phyloP scores from a whole-genome alignment of 1,140 invertebrate species.

The Sitophilus oryzae region DNA sequence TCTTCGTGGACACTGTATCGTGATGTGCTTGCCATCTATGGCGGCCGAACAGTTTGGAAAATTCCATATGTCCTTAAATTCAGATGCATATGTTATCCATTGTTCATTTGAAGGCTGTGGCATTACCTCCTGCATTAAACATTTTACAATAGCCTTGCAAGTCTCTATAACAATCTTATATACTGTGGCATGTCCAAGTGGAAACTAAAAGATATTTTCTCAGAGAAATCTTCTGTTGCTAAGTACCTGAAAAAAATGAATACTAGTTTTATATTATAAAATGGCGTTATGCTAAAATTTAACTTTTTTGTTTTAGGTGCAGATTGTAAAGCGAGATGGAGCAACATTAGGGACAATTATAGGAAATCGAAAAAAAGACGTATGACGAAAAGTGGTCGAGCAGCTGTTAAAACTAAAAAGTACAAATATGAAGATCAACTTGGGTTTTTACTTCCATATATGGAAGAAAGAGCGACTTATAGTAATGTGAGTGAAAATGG shows the following conservation, averaged over 20 bases:
- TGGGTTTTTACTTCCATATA: too few relatives aligned
- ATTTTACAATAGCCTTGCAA: conserved; percentile 27
- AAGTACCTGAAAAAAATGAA: conserved; percentile 29
- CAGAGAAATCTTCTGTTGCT: conserved; percentile 26
- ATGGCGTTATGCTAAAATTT: too few relatives aligned
- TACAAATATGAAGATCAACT: too few relatives aligned
- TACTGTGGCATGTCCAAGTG: conserved; percentile 34
- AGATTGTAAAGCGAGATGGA: too few relatives aligned
- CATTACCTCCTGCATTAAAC: conserved; percentile 27
- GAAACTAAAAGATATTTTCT: conserved; percentile 32
- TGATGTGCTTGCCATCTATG: conserved; percentile 11
- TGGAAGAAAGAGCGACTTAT: too few relatives aligned
- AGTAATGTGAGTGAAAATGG: too few relatives aligned
- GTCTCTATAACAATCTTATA: conserved; percentile 28
- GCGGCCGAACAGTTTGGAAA: conserved; percentile 6
- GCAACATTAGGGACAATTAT: too few relatives aligned
- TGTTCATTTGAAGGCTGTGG: conserved; percentile 27
- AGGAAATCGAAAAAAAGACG: too few relatives aligned
- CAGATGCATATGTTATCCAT: conserved; percentile 30
- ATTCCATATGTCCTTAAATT: conserved; percentile 33
- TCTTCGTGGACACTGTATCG: background rate
- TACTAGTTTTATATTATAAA: too few relatives aligned
- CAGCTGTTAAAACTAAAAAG: too few relatives aligned
- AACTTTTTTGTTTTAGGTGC: too few relatives aligned
- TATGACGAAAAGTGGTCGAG: too few relatives aligned